Conservation (phyloP, 2,113 vertebrate genomes). For the Pristiophorus japonicus region DNA sequence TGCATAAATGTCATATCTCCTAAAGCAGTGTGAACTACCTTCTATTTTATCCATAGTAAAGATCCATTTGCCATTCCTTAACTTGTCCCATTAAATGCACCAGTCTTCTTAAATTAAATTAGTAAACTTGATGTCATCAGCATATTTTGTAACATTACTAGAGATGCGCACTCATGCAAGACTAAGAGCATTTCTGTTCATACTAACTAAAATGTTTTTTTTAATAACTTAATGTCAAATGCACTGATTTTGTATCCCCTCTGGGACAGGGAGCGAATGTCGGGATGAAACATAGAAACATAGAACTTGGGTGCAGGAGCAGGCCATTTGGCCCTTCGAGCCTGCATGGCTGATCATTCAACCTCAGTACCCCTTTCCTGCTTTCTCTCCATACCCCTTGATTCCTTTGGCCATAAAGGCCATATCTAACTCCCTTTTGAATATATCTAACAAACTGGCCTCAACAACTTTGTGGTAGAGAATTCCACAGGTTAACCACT, state of each 20-base stretch:
- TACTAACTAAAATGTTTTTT: not conserved
- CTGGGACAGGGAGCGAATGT: not conserved
- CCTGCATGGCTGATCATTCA: too few relatives aligned
- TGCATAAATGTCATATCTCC: too few relatives aligned
- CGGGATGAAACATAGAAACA: too few relatives aligned
- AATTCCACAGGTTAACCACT: too few relatives aligned
- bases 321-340: too few relatives aligned
- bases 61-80: not conserved
- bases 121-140: not conserved
- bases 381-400: too few relatives aligned
- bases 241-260: not conserved
- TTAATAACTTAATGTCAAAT: not conserved
- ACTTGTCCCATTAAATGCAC: not conserved
- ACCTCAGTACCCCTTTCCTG: too few relatives aligned
- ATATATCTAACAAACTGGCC: too few relatives aligned
- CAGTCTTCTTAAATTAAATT: not conserved
- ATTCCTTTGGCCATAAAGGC: too few relatives aligned
- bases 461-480: too few relatives aligned
- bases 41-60: not conserved
- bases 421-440: too few relatives aligned
- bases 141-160: not conserved
- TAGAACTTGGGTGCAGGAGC: too few relatives aligned
- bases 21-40: not conserved
- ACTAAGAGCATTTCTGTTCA: not conserved
- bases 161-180: not conserved